phyloP scores from a whole-genome alignment of 2,888 invertebrate species.

The Drosophila lutescens region DNA sequence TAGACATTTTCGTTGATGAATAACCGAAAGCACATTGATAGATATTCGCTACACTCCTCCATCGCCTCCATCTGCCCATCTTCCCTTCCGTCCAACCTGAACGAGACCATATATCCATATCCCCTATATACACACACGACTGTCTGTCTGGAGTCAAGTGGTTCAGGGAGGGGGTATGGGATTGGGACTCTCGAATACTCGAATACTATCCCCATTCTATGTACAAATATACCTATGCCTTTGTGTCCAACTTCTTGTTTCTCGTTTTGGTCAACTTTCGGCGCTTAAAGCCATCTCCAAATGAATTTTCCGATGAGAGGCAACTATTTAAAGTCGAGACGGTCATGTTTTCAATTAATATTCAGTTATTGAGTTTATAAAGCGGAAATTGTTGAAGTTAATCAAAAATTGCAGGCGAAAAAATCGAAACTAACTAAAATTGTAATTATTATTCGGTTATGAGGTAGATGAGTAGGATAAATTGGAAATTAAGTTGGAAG shows the following conservation, averaged over 20 bases:
- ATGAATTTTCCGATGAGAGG: background rate
- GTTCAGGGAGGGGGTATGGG: slow-evolving; percentile 4
- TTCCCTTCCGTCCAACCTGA: slow-evolving; percentile 21
- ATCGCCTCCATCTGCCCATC: background rate
- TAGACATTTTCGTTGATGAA: slow-evolving; percentile 81
- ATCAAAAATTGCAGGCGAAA: background rate
- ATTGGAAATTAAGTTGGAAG: background rate
- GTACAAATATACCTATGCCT: slow-evolving; percentile 1
- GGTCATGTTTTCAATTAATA: slow-evolving; percentile 8
- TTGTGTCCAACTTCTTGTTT: slow-evolving; percentile 25
- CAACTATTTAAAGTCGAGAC: slow-evolving; percentile 15
- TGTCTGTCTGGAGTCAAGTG: slow-evolving; percentile 43
- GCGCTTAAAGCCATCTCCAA: slow-evolving; percentile 10
- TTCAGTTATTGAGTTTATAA: slow-evolving; percentile 8
- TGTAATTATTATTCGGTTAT: background rate
- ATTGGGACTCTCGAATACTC: background rate
- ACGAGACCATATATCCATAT: slow-evolving; percentile 17
- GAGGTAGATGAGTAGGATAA: background rate
- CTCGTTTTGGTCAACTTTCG: slow-evolving; percentile 18
- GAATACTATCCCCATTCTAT: slow-evolving; percentile 32
- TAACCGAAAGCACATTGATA: slow-evolving; percentile 80
- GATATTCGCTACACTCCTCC: slow-evolving; percentile 50
- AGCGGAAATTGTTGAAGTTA: slow-evolving; percentile 3
- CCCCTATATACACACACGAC: background rate
- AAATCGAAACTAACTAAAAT: background rate